Conservation (phyloP, 2,888 invertebrate genomes). For the Drosophila conformis region DNA sequence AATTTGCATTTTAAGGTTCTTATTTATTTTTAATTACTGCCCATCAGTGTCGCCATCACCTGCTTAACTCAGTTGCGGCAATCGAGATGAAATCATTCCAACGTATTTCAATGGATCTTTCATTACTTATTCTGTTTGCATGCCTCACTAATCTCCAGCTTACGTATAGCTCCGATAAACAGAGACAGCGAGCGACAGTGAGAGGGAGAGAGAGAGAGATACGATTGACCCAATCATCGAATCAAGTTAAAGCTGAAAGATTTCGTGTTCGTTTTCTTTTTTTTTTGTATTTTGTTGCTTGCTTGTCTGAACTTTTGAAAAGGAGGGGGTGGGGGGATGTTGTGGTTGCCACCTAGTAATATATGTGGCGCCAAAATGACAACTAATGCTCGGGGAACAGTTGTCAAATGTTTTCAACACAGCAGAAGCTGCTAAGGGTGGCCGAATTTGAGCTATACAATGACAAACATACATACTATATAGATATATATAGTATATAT, state of each 20-base stretch:
- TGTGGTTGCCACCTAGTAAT: slow-evolving; percentile 9
- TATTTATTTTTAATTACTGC: not conserved
- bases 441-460: slow-evolving; percentile 19
- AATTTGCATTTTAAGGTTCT: not conserved
- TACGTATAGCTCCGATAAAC: slow-evolving; percentile 16
- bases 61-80: not conserved
- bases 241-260: slow-evolving; percentile 46
- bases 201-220: not conserved
- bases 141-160: slow-evolving; percentile 50
- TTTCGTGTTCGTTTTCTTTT: slow-evolving; percentile 1
- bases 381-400: slow-evolving; percentile 56
- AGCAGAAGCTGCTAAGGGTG: slow-evolving; percentile 26
- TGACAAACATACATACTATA: slow-evolving; percentile 4
- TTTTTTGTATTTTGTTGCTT: slow-evolving; percentile 8
- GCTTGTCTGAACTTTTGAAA: slow-evolving; percentile 3
- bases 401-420: slow-evolving; percentile 46
- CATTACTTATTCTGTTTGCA: slow-evolving; percentile 49
- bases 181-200: not conserved
- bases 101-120: slow-evolving; percentile 26
- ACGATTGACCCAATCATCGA: slow-evolving; percentile 51
- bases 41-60: not conserved
- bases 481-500: not conserved
- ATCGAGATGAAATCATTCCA: not conserved
- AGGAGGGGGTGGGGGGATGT: not conserved
- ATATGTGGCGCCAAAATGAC: slow-evolving; percentile 56